phyloP scores from a whole-genome alignment of 2,797 vertebrate genomes.

The Babyrousa celebensis region DNA sequence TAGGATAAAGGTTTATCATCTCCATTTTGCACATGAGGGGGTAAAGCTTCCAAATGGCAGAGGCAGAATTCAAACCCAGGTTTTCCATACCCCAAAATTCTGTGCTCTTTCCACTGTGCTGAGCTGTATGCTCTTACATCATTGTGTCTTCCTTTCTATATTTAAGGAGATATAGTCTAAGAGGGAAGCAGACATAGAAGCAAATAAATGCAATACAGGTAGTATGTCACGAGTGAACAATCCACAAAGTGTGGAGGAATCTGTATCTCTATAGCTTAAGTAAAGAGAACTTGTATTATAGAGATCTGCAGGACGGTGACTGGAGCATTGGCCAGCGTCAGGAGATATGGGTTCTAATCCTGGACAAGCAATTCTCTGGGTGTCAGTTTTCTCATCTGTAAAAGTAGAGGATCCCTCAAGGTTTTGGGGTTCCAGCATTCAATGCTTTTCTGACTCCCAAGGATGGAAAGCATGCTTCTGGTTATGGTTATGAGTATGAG shows the following conservation, averaged over 20 bases:
- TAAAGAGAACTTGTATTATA: background rate
- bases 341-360: background rate
- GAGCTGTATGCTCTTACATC: background rate
- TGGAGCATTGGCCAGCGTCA: background rate
- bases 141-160: background rate
- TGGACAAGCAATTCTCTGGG: background rate
- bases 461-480: constrained; percentile 36
- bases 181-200: background rate
- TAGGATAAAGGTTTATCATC: background rate
- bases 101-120: background rate
- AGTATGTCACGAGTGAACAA: background rate
- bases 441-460: background rate
- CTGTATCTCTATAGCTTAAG: constrained; percentile 2
- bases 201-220: background rate
- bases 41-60: constrained; percentile 11
- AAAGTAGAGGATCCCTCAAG: background rate
- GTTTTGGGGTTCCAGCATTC: background rate
- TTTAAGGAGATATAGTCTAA: constrained; percentile 13
- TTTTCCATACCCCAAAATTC: background rate
- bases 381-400: background rate
- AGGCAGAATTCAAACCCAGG: constrained; percentile 16
- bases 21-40: constrained; percentile 41
- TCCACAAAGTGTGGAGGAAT: constrained; percentile 1
- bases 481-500: constrained; percentile 43
- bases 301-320: background rate